Conservation (phyloP, 2,113 vertebrate species). For the Chlorodrepanis virens region DNA sequence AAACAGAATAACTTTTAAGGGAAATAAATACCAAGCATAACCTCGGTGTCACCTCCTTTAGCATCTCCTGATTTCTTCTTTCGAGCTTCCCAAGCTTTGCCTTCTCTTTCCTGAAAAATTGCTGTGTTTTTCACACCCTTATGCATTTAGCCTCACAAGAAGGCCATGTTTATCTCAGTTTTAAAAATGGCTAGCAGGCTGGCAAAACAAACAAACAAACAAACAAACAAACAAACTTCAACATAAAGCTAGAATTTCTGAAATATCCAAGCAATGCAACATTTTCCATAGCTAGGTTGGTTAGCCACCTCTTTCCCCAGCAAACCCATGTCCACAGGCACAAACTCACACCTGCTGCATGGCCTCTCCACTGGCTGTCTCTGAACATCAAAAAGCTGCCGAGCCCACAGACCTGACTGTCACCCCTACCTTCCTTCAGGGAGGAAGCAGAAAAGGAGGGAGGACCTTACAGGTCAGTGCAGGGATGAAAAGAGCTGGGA, state of each 20-base stretch:
- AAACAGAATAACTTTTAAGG: neutral
- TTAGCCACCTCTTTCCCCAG: neutral
- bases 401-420: neutral
- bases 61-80: neutral
- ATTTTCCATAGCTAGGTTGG: neutral
- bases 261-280: neutral
- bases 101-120: neutral
- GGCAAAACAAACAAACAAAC: neutral
- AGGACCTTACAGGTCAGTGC: rapidly evolving
- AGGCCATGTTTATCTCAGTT: neutral
- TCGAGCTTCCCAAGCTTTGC: neutral
- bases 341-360: neutral
- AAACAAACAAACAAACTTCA: neutral
- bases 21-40: neutral
- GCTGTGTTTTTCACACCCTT: neutral
- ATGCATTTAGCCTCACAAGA: neutral
- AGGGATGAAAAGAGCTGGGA: neutral
- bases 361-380: neutral
- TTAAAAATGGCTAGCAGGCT: neutral
- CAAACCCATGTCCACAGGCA: neutral
- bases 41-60: neutral
- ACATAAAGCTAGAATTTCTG: neutral
- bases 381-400: neutral
- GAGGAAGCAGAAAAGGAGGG: neutral
- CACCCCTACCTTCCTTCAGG: neutral